Conservation (phyloP, 1,140 invertebrate genomes). For the Andricus grossulariae region DNA sequence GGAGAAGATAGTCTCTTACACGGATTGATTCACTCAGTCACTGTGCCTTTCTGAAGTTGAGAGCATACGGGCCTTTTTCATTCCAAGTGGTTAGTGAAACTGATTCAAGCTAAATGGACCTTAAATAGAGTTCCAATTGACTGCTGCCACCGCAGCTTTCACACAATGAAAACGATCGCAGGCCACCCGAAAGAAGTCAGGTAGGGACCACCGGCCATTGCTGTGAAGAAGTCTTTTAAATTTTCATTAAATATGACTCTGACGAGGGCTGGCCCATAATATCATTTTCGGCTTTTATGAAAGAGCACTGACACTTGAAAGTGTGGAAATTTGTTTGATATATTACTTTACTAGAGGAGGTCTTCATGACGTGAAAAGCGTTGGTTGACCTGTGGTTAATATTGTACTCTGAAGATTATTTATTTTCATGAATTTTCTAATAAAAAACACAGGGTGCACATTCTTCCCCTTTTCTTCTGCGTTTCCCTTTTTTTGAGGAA, state of each 20-base stretch:
- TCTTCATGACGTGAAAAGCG: too few species aligned
- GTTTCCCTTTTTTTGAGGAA: too few species aligned
- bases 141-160: slow-evolving; percentile 56
- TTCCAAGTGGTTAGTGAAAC: slow-evolving; percentile 64
- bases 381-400: too few species aligned
- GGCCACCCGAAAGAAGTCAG: slow-evolving; percentile 40
- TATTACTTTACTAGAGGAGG: too few species aligned
- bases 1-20: slow-evolving; percentile 8
- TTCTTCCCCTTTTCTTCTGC: too few species aligned
- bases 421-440: too few species aligned
- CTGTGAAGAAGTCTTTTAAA: slow-evolving; percentile 24
- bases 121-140: slow-evolving; percentile 67
- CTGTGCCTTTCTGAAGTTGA: slow-evolving; percentile 6
- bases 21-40: slow-evolving; percentile 10
- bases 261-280: not conserved
- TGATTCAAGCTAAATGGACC: slow-evolving; percentile 67
- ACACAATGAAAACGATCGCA: slow-evolving; percentile 48
- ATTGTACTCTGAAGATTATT: too few species aligned
- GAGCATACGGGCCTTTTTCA: slow-evolving; percentile 35
- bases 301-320: not conserved
- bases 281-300: not conserved
- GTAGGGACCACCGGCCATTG: slow-evolving; percentile 25
- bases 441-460: too few species aligned
- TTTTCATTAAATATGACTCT: slow-evolving; percentile 17
- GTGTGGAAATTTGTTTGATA: too few species aligned